These are phyloP conservation scores for Leucoraja erinaceus DNA, from an alignment of 2,113 vertebrate species.

Conservation along the genomic window DNA sequence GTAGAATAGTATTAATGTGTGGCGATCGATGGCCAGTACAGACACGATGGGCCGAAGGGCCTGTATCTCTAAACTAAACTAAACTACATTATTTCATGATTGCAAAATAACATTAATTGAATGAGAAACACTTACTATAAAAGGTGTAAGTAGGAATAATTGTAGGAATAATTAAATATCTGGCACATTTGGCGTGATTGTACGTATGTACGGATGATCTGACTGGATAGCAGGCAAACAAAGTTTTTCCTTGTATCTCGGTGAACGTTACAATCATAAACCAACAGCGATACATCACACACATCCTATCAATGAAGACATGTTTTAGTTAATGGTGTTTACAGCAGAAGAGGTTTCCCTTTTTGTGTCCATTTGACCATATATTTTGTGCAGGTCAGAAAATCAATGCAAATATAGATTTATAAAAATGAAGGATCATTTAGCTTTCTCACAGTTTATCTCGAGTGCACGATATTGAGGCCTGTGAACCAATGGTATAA, in stretches of 20 bases:
- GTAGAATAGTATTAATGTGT: no score
- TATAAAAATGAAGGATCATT: slow-evolving; percentile 15
- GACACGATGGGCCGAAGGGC: no score
- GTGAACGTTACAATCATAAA: no score
- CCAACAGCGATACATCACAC: background rate
- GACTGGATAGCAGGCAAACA: no score
- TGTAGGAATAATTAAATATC: slow-evolving; percentile 2
- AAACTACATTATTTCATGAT: background rate
- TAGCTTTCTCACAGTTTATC: background rate
- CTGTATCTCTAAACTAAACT: no score
- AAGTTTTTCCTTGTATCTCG: no score
- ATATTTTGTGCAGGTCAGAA: background rate
- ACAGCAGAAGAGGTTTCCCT: background rate
- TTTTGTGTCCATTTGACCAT: background rate
- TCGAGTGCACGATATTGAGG: no score
- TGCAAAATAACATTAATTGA: background rate
- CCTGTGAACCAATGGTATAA: background rate
- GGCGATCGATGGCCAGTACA: no score
- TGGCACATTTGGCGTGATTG: no score
- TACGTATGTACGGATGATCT: no score
- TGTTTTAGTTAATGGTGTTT: background rate
- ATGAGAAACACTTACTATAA: background rate
- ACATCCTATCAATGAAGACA: background rate
- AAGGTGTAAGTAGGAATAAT: background rate
- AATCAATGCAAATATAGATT: slow-evolving; percentile 8